phyloP scores from a whole-genome alignment of 2,113 vertebrate species.

The Rhagologus leucostigma region DNA sequence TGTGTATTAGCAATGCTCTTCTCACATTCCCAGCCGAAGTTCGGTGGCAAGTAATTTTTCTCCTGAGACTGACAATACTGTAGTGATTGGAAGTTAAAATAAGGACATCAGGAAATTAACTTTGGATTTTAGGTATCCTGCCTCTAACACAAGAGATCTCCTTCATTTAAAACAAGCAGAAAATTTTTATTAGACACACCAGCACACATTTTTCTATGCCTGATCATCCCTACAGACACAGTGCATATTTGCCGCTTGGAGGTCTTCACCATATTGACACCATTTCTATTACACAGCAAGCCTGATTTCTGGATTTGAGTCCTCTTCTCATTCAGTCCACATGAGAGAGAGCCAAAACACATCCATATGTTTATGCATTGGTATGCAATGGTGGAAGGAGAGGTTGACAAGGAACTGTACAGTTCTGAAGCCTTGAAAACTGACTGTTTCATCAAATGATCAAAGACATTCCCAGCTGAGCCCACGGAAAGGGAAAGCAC shows the following conservation, averaged over 20 bases:
- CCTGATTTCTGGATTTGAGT: not conserved
- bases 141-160: not conserved
- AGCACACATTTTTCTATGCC: not conserved
- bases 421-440: not conserved
- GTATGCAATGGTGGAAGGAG: not conserved
- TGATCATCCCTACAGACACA: not conserved
- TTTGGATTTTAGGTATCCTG: not conserved
- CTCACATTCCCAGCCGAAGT: not conserved
- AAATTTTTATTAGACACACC: not conserved
- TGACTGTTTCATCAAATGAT: not conserved
- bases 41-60: not conserved
- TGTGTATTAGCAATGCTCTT: not conserved
- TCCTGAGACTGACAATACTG: not conserved
- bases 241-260: not conserved
- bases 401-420: not conserved
- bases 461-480: not conserved
- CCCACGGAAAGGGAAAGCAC: not conserved
- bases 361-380: accelerated
- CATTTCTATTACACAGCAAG: not conserved
- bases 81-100: not conserved
- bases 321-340: not conserved
- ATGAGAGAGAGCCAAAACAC: not conserved
- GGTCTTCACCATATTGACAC: not conserved
- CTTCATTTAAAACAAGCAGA: not conserved
- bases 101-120: not conserved